These are phyloP conservation scores for Amphiprion percula DNA, from an alignment of 2,113 vertebrate genomes.

Conservation along the genomic window DNA sequence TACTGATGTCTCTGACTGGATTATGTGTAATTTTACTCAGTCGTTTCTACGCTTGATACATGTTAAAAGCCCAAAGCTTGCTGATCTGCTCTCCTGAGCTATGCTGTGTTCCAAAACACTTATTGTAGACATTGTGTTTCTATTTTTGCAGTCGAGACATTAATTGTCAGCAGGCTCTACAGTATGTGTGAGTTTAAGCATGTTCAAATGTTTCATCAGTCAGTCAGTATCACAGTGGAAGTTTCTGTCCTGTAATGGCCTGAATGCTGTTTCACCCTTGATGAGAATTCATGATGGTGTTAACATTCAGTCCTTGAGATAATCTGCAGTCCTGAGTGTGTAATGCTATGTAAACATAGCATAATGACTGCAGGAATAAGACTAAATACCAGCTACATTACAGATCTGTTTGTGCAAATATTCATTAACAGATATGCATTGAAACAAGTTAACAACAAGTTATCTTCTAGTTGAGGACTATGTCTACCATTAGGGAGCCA, in stretches of 20 bases:
- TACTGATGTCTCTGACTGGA: too few relatives aligned
- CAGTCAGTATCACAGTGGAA: not conserved
- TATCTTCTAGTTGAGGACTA: slow-evolving; percentile 7
- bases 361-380: not conserved
- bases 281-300: not conserved
- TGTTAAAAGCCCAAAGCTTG: too few relatives aligned
- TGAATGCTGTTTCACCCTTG: not conserved
- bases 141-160: not conserved
- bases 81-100: too few relatives aligned
- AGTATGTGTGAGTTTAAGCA: not conserved
- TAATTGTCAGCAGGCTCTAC: not conserved
- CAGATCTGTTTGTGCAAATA: not conserved
- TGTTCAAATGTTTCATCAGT: slow-evolving; percentile 12
- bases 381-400: not conserved
- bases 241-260: not conserved
- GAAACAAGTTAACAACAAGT: not conserved
- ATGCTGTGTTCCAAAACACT: too few relatives aligned
- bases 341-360: not conserved
- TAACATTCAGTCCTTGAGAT: not conserved
- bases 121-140: not conserved
- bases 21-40: too few relatives aligned
- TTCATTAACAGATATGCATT: not conserved
- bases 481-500: slow-evolving; percentile 3
- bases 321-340: not conserved
- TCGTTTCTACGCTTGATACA: too few relatives aligned